Evolutionary conservation across 2,888 invertebrate species (phyloP), one percentile per base, ranked within the genome.

Genomic region (Pyrrhia umbra): DNA sequence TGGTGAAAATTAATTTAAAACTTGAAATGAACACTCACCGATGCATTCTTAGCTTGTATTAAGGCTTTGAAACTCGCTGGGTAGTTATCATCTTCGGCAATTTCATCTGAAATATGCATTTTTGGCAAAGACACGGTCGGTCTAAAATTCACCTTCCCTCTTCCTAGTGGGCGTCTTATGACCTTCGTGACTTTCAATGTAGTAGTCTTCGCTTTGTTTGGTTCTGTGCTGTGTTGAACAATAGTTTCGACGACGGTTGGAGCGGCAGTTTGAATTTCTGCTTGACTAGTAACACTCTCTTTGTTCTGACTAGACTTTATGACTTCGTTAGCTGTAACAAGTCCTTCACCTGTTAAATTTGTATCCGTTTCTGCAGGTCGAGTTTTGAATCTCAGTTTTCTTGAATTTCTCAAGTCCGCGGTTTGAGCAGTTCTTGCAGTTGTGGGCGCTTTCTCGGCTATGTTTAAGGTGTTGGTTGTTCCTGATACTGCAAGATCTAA

Each of bases 41-140:
- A 90, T 80, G 92, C 91, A 89, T 93, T 94, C 89, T 96, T 96
- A 52, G 96, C 95, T 88, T 96, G 96, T 50, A 96, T 90, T 56
- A 96, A 87, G n/a, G 96, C 95, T 84, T 96, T 96, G 83, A 96
- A 96, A 81, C 95, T 95, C 81, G 95, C 96, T 16, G 96, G 96
- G 87, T 96, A 96, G 80, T 96, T 96, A 82, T 96, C 96, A 74
- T 96, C 96, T 69, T 95, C 96, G 40, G 92, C 90, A 62, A 96
- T 95, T 82, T 96, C 96, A 68, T 95, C 95, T 20, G 92, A 85
- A 27, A 83, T 77, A 6, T 58, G 77, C 6, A 86, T 88, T 77
- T 88, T 89, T 13, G 82, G 57, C 45, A 80, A 65, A 25, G 82
- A 75, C 21, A 68, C 82, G 30, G 84, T 67, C 30, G 89, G 83